Evolutionary conservation across 92 coral and sea anemone genomes (phyloP).

Genomic region (Plumapathes pennacea): DNA sequence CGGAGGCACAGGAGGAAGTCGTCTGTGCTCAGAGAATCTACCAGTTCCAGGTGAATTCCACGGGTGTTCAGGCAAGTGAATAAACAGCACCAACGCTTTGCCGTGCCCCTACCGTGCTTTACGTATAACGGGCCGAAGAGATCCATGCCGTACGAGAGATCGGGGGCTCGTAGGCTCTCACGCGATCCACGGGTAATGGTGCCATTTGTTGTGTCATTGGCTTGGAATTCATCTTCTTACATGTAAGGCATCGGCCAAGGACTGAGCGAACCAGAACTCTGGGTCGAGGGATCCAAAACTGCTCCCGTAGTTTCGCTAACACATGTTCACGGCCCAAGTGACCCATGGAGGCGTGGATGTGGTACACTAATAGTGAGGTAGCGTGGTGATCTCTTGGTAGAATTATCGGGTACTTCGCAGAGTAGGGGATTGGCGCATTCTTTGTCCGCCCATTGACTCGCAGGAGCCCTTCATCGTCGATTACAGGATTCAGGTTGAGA

Average conservation of each 20-base stretch:
- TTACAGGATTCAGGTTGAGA: conserved; percentile 46
- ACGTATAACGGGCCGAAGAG: conserved; percentile 33
- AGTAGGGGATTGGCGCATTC: conserved; percentile 18
- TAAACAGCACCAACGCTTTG: conserved; percentile 42
- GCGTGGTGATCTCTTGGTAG: conserved; percentile 48
- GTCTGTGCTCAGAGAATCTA: conserved; percentile 41
- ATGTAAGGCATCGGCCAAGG: conserved; percentile 30
- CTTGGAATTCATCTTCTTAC: conserved; percentile 32
- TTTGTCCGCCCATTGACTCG: conserved; percentile 49
- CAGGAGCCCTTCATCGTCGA: conserved; percentile 34
- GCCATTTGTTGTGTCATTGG: conserved; percentile 61
- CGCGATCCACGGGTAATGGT: conserved; percentile 23
- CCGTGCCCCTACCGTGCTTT: conserved; percentile 30
- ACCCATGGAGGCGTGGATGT: conserved; percentile 30
- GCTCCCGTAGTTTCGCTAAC: conserved; percentile 45
- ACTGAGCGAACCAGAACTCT: conserved; percentile 34
- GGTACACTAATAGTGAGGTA: conserved; percentile 28
- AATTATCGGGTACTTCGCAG: conserved; percentile 40
- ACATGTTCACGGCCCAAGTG: conserved; percentile 65
- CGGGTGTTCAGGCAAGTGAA: conserved; percentile 48
- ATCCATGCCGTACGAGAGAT: conserved; percentile 46
- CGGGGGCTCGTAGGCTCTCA: conserved; percentile 43
- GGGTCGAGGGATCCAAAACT: conserved; percentile 54
- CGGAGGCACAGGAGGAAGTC: conserved; percentile 48
- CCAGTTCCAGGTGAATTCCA: conserved; percentile 43